Evolutionary conservation across 2,888 invertebrate genomes (phyloP).

Genomic region (Chymomyza fuscimana): DNA sequence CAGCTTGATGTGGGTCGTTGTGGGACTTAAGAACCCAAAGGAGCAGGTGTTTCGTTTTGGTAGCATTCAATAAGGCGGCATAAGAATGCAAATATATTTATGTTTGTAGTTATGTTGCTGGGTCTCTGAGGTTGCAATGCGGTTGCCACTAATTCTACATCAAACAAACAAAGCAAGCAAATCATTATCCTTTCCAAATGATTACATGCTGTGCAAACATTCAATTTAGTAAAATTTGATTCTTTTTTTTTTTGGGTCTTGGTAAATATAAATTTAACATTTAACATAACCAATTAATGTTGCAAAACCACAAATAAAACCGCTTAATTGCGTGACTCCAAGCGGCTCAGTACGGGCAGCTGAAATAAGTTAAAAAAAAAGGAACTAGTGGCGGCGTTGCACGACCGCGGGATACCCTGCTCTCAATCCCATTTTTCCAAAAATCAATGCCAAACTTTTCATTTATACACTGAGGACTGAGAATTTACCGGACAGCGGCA

Average conservation of each 20-base stretch:
- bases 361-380: slow-evolving; percentile 10
- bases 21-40: neutral
- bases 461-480: too few relatives aligned
- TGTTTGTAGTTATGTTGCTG: neutral
- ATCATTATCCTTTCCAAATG: neutral
- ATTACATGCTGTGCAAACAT: neutral
- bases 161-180: neutral
- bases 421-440: too few relatives aligned
- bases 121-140: neutral
- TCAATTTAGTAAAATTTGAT: slow-evolving; percentile 29
- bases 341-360: slow-evolving; percentile 15
- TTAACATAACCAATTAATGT: slow-evolving; percentile 69
- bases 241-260: slow-evolving; percentile 13
- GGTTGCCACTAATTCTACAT: neutral
- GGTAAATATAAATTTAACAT: slow-evolving; percentile 52
- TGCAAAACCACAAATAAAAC: slow-evolving; percentile 70
- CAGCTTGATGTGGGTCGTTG: slow-evolving; percentile 8
- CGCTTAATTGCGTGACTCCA: slow-evolving; percentile 69
- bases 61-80: neutral
- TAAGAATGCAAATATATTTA: neutral
- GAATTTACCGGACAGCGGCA: too few relatives aligned
- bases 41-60: neutral
- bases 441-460: too few relatives aligned
- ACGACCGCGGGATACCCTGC: too few relatives aligned
- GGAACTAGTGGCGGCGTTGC: neutral